Evolutionary conservation across 2,888 invertebrate genomes (phyloP), one percentile per base, ranked within the genome.

Genomic region (Folsomia manolachei): DNA sequence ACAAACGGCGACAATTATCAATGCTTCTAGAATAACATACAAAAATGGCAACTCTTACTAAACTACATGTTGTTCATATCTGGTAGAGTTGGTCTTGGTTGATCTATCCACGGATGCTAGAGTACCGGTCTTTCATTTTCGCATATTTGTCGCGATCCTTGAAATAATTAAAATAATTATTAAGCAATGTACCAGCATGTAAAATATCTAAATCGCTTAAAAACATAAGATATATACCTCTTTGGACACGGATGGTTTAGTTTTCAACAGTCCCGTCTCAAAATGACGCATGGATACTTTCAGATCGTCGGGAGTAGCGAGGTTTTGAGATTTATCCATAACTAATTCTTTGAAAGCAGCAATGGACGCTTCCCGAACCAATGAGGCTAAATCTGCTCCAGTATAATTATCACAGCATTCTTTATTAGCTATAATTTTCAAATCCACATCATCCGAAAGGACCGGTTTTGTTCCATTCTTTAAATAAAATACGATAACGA

Each of bases 351-450:
- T 90, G 62, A 97, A 84, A 0, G 95, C 90, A 78, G 90, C 87
- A 53, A 93, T 88, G 0, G 93, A 91, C 0, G 97, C 94, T 82
- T 96, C 94, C 79, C 93, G 87, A 0, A 98, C 91, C 67, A 98
- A 85, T 0, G 95, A 93, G 0, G 93, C 91, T 71, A 99, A 86
- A 86, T 98, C 98, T 0, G 98, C 98, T 21, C 98, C 98, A 0
- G 95, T 94, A 82, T 91, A 97, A 18, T 93, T 91, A 19, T 92
- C 88, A 80, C 89, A 88, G 75, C 86, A 84, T 2, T 88, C 87
- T 72, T 90, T 86, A 11, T 84, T 86, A 0, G 91, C 92, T 61
- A 97, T 86, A 1, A 86, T 85, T 77, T 87, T 86, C 76, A 97
- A 86, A 82, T 91, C 87, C 0, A 96, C 93, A 84, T 94, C 93